Base-by-base conservation (phyloP, 2,113 vertebrate genomes). In the Saccopteryx leptura region DNA sequence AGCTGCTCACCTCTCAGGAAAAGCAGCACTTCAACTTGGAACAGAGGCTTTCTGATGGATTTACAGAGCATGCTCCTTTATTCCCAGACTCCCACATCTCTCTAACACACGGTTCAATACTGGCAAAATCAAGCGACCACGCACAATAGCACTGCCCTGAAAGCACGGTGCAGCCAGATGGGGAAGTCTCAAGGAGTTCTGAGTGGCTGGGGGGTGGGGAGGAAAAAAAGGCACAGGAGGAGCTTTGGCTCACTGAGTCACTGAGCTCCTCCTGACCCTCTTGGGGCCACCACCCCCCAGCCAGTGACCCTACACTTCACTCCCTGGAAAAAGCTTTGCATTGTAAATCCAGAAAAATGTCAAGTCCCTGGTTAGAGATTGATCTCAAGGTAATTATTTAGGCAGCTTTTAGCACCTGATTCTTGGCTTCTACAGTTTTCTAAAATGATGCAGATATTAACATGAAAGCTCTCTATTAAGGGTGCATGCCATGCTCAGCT, bases 321-420 rank as follows among this genome's bases (percentile, higher is more conserved):
- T 61, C 65, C 26, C 46, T 23, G 21, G 83, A 15, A 74, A 90
- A 82, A 60, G 60, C 39, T 66, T 48, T 14, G 5, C 9, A 0
- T 13, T 6, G 8, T 28, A 60, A 68, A 71, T 48, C 66, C 82
- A 63, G 5, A 74, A 82, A 54, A 84, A n/a, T 10, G 15, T 24
- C 39, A 5, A 56, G 28, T 14, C 39, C 2, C 66, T 10, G n/a
- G 19, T 0, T 56, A n/a, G 26, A 85, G 68, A 92, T 0, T 10
- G 82, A 92, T 50, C 52, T 83, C 79, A 54, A 50, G 79, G 60
- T 46, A 61, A 66, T 65, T 68, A 28, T 75, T 63, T 26, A 82
- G 80, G 82, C 12, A 80, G 68, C 74, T 68, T 48, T 72, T 12
- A 69, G 48, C 21, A 18, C n/a, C 56, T 23, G 39, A 83, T 28